Conservation (phyloP, 2,797 vertebrate genomes). For the Poeciliopsis infans region DNA sequence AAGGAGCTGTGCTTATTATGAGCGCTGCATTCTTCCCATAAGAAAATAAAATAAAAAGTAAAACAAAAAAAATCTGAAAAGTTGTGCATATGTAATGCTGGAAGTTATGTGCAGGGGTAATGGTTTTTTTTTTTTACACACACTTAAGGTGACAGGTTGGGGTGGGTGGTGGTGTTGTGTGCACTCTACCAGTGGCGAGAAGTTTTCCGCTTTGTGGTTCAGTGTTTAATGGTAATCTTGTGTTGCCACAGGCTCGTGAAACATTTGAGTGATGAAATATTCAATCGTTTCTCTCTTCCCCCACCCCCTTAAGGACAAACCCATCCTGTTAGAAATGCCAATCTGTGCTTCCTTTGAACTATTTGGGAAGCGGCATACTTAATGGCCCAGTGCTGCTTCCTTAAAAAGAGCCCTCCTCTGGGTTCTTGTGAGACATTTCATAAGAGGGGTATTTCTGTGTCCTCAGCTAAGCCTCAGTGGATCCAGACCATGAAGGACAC, state of each 20-base stretch:
- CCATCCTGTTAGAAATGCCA: conserved; percentile 43
- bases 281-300: conserved; percentile 26
- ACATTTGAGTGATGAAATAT: conserved; percentile 64
- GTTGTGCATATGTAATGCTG: conserved; percentile 47
- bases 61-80: conserved; percentile 43
- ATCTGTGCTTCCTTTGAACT: conserved; percentile 46
- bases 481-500: conserved; percentile 87
- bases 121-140: conserved; percentile 24
- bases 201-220: conserved; percentile 44
- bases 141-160: conserved; percentile 47
- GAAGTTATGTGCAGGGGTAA: conserved; percentile 24
- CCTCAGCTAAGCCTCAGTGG: conserved; percentile 94
- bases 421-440: conserved; percentile 46
- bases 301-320: conserved; percentile 40
- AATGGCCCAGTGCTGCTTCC: conserved; percentile 37
- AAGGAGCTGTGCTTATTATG: conserved; percentile 61
- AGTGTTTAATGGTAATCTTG: conserved; percentile 50
- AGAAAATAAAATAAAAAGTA: neutral
- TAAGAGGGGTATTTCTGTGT: conserved; percentile 53
- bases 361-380: conserved; percentile 43
- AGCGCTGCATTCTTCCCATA: conserved; percentile 39
- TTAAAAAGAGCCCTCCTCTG: conserved; percentile 32
- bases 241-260: conserved; percentile 60
- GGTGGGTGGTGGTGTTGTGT: conserved; percentile 13
- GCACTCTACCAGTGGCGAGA: conserved; percentile 16